Evolutionary conservation across 2,888 invertebrate genomes (phyloP).

Genomic region (Stenurella melanura): DNA sequence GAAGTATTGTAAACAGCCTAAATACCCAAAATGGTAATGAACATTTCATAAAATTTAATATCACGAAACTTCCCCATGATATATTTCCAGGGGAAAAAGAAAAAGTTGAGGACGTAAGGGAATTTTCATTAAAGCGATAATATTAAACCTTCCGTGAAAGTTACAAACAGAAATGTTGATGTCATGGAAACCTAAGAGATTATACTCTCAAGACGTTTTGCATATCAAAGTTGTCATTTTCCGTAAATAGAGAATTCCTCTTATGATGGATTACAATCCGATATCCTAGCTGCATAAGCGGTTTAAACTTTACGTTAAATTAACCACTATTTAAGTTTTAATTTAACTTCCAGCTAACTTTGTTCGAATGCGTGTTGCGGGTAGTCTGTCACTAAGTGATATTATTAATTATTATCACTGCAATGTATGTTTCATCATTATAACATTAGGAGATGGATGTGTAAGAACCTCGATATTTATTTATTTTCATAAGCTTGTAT

Average conservation of each 20-base stretch:
- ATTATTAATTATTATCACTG: not conserved
- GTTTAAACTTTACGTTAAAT: constrained; percentile 34
- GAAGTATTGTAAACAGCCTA: not conserved
- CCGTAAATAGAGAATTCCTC: constrained; percentile 57
- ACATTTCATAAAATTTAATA: constrained; percentile 26
- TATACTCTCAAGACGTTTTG: constrained; percentile 53
- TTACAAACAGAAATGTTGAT: constrained; percentile 49
- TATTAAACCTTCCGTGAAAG: constrained; percentile 25
- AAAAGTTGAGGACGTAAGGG: constrained; percentile 22
- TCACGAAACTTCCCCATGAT: not conserved
- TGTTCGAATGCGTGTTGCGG: not conserved
- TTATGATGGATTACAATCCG: constrained; percentile 61
- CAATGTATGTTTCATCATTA: no score
- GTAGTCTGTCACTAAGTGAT: not conserved
- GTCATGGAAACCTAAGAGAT: constrained; percentile 54
- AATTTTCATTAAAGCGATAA: constrained; percentile 38
- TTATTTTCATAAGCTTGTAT: no score
- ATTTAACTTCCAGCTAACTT: constrained; percentile 2
- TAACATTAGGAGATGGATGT: no score
- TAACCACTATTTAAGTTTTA: constrained; percentile 29
- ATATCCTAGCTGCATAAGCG: constrained; percentile 52
- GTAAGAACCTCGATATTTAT: no score
- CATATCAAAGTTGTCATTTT: constrained; percentile 57
- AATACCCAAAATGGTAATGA: constrained; percentile 4
- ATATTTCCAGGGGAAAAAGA: constrained; percentile 15